Percentiles rank a stretch among this genome's conserved stretches.
Conservation (phyloP, 2,797 vertebrate genomes). For the Myiotriccus ornatus region DNA sequence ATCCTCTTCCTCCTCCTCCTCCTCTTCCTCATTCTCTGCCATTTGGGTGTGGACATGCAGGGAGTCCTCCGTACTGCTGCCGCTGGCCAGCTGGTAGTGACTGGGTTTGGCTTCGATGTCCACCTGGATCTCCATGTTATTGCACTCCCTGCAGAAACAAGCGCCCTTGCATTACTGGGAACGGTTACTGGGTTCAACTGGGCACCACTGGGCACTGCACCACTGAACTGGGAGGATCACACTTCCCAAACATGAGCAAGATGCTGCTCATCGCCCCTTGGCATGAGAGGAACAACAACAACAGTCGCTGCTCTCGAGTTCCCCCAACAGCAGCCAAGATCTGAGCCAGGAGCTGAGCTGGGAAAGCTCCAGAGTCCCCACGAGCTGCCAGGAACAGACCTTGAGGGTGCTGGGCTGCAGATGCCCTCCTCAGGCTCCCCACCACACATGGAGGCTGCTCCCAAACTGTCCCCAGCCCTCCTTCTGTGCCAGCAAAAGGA, state of each 20-base stretch:
- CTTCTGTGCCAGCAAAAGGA: neutral
- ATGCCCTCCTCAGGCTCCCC: neutral
- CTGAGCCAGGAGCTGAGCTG: neutral
- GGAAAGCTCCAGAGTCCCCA: neutral
- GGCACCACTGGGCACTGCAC: neutral
- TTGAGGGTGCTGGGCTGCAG: neutral
- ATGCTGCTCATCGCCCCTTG: neutral
- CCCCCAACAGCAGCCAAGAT: neutral
- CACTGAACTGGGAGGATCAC: accelerated
- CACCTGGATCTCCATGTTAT: slow-evolving; percentile 98
- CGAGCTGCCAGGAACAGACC: neutral
- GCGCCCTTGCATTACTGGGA: neutral
- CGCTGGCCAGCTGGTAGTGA: slow-evolving; percentile 91
- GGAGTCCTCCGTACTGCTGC: slow-evolving; percentile 87
- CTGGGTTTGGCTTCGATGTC: slow-evolving; percentile 98
- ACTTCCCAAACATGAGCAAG: accelerated
- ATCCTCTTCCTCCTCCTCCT: slow-evolving; percentile 78
- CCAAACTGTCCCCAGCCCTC: neutral
- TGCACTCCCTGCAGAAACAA: slow-evolving; percentile 87
- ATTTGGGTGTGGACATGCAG: slow-evolving; percentile 78
- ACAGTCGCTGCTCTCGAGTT: accelerated
- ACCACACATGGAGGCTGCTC: neutral
- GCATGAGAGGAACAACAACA: neutral
- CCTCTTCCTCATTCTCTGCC: slow-evolving; percentile 86
- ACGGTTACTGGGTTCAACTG: neutral